Conservation (phyloP, 64 coral and sea anemone species). For the Montipora efflorescens region DNA sequence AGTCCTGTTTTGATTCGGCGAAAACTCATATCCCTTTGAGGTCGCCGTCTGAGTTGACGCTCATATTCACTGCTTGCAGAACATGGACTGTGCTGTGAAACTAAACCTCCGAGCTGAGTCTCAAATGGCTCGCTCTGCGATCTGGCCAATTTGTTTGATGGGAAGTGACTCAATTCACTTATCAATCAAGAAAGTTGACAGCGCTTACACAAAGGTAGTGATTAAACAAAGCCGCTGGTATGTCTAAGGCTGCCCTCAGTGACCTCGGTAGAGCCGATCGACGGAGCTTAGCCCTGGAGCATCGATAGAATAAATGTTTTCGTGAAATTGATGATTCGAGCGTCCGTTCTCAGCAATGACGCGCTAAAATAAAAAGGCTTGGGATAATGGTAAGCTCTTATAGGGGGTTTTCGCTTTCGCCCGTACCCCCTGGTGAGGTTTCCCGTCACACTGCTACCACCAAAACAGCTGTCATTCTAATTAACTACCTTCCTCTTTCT, state of each 20-base stretch:
- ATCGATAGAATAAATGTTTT: background rate
- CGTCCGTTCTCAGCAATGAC: conserved; percentile 14
- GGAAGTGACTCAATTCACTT: conserved; percentile 96
- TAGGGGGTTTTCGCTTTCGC: conserved; percentile 74
- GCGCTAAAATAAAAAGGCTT: conserved; percentile 33
- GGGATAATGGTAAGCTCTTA: conserved; percentile 74
- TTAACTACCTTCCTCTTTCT: conserved; percentile 84
- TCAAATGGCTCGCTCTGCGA: too few relatives aligned
- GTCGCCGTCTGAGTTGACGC: conserved; percentile 29
- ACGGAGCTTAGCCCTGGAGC: background rate
- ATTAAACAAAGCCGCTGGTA: conserved; percentile 94
- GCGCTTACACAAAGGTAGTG: conserved; percentile 86
- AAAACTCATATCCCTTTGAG: conserved; percentile 42
- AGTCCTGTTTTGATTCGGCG: conserved; percentile 27
- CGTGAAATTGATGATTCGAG: background rate
- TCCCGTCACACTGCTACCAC: conserved; percentile 80
- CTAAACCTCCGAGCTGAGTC: too few relatives aligned
- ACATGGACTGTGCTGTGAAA: background rate
- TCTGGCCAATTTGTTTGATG: conserved; percentile 56
- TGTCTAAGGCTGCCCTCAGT: conserved; percentile 61
- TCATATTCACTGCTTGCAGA: conserved; percentile 48
- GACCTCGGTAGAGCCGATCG: conserved; percentile 59
- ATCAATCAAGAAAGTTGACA: conserved; percentile 99
- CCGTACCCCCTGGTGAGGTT: conserved; percentile 73
- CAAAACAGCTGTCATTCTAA: conserved; percentile 93